Conservation (phyloP, 2,888 invertebrate genomes). For the Fragum fragum region DNA sequence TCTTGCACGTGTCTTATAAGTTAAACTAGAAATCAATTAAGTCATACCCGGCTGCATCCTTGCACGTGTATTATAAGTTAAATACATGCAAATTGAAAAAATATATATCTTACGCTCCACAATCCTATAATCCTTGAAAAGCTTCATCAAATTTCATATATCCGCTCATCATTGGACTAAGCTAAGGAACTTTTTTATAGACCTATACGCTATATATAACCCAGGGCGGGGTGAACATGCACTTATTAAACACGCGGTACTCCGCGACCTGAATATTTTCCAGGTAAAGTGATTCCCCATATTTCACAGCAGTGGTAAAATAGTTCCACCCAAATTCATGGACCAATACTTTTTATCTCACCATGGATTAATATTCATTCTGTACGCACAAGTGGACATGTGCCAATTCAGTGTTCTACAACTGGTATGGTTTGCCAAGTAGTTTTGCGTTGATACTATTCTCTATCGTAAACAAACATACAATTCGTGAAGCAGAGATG, state of each 20-base stretch:
- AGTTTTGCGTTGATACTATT: neutral
- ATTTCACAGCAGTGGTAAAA: constrained; percentile 7
- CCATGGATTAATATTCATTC: neutral
- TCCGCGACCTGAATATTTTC: neutral
- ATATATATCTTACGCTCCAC: too few species aligned
- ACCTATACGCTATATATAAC: neutral
- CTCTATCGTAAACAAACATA: neutral
- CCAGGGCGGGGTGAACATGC: neutral
- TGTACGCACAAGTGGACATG: neutral
- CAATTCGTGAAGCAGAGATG: neutral
- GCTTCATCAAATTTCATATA: too few species aligned
- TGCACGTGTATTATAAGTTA: too few species aligned
- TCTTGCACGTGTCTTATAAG: too few species aligned
- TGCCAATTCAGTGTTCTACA: neutral
- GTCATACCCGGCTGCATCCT: too few species aligned
- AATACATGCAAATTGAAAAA: too few species aligned
- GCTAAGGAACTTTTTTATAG: too few species aligned
- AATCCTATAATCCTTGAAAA: too few species aligned
- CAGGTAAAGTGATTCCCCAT: constrained; percentile 13
- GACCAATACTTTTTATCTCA: neutral
- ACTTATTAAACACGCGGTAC: constrained; percentile 12
- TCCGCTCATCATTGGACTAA: too few species aligned
- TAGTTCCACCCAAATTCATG: neutral
- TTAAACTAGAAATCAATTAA: too few species aligned
- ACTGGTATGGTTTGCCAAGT: neutral